Conservation (phyloP, 1,140 invertebrate genomes). For the Cyrtorhinus lividipennis region DNA sequence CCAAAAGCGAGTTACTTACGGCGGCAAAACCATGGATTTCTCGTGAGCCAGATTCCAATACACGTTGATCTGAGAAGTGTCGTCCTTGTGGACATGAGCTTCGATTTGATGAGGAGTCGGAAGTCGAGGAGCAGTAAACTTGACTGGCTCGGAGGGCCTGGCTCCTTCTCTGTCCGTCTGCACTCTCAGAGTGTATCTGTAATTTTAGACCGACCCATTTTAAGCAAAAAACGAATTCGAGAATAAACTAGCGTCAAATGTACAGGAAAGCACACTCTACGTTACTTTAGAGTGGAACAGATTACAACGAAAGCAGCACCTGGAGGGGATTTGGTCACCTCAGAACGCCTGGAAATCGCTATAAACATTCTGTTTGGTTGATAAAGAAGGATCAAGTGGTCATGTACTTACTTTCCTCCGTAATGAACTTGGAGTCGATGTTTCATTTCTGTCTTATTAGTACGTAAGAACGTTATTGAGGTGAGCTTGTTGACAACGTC, state of each 20-base stretch:
- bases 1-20: too few species aligned
- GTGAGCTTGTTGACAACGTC: neutral
- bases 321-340: too few species aligned
- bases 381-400: too few species aligned
- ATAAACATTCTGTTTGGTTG: too few species aligned
- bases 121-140: constrained; percentile 40
- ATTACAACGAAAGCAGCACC: too few species aligned
- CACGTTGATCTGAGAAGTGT: neutral
- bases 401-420: neutral
- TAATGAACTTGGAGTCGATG: neutral
- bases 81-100: neutral
- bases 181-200: constrained; percentile 11
- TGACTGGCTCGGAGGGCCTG: constrained; percentile 23
- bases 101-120: constrained; percentile 41
- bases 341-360: too few species aligned
- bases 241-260: too few species aligned
- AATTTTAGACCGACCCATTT: too few species aligned
- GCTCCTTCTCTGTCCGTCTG: neutral
- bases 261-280: too few species aligned
- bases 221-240: too few species aligned
- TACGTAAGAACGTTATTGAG: neutral
- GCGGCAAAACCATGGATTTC: neutral
- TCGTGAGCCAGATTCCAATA: neutral
- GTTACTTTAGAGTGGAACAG: too few species aligned
- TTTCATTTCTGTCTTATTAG: neutral